These are phyloP conservation scores for Drosophila prolongata DNA, from an alignment of 2,888 invertebrate genomes.

Conservation along the genomic window DNA sequence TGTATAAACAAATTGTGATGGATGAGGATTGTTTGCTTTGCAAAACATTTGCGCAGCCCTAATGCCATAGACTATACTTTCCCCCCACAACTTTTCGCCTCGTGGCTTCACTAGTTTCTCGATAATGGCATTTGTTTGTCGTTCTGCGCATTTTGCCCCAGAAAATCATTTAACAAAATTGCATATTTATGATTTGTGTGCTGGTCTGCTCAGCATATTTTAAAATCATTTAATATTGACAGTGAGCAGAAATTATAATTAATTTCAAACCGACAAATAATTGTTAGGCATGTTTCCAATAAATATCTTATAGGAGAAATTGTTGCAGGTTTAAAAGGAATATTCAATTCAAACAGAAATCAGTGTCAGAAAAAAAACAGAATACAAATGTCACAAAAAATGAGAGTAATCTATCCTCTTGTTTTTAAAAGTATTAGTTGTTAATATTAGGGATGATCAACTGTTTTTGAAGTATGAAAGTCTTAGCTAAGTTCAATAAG, in stretches of 20 bases:
- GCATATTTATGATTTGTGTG: conserved; percentile 47
- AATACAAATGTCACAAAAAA: too few relatives aligned
- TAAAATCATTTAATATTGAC: conserved; percentile 8
- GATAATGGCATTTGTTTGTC: conserved; percentile 42
- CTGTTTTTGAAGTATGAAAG: too few relatives aligned
- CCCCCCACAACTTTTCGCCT: not conserved
- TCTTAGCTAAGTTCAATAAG: too few relatives aligned
- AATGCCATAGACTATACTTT: conserved; percentile 26
- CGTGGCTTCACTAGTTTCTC: conserved; percentile 5
- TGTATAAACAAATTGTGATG: conserved; percentile 67
- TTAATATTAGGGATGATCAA: too few relatives aligned
- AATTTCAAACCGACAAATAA: conserved; percentile 23
- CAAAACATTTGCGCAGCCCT: conserved; percentile 59
- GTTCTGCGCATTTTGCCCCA: conserved; percentile 37
- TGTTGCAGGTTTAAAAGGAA: too few relatives aligned
- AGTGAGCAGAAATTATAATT: conserved; percentile 7
- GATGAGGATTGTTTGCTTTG: conserved; percentile 72
- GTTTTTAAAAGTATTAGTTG: too few relatives aligned
- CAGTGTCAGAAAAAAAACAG: too few relatives aligned
- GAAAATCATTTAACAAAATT: conserved; percentile 66
- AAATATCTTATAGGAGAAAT: not conserved
- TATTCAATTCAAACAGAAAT: too few relatives aligned
- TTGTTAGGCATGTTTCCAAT: not conserved
- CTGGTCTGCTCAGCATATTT: not conserved
- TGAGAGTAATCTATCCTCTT: too few relatives aligned